Evolutionary conservation across 2,797 vertebrate genomes (phyloP).

Genomic region (Hydrolagus colliei): DNA sequence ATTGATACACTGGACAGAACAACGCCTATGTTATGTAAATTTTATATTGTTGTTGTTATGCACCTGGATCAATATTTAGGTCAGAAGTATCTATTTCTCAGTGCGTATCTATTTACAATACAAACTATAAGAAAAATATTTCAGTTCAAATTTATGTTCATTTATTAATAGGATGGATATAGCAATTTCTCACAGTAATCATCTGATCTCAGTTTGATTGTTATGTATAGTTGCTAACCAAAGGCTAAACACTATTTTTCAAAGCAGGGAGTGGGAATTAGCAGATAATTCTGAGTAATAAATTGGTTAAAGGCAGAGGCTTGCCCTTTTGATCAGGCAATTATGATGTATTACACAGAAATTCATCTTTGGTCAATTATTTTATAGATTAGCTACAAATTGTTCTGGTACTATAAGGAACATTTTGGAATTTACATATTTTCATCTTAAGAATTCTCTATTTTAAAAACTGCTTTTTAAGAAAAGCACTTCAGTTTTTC

Average conservation of each 20-base stretch:
- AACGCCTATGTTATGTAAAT: too few relatives aligned
- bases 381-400: too few relatives aligned
- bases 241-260: neutral
- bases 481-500: too few relatives aligned
- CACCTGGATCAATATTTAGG: neutral
- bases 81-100: neutral
- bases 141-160: neutral
- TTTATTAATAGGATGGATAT: neutral
- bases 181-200: neutral
- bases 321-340: neutral
- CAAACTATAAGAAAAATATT: neutral
- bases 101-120: neutral
- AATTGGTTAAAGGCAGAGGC: neutral
- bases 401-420: too few relatives aligned
- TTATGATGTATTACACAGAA: too few relatives aligned
- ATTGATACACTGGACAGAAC: too few relatives aligned
- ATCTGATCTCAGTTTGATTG: neutral
- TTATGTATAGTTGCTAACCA: neutral
- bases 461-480: too few relatives aligned
- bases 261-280: neutral
- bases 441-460: too few relatives aligned
- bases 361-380: too few relatives aligned
- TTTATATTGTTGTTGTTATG: too few relatives aligned
- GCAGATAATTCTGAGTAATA: neutral
- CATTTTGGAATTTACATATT: too few relatives aligned